phyloP scores from a whole-genome alignment of 2,113 vertebrate genomes.

The Saimiri boliviensis region DNA sequence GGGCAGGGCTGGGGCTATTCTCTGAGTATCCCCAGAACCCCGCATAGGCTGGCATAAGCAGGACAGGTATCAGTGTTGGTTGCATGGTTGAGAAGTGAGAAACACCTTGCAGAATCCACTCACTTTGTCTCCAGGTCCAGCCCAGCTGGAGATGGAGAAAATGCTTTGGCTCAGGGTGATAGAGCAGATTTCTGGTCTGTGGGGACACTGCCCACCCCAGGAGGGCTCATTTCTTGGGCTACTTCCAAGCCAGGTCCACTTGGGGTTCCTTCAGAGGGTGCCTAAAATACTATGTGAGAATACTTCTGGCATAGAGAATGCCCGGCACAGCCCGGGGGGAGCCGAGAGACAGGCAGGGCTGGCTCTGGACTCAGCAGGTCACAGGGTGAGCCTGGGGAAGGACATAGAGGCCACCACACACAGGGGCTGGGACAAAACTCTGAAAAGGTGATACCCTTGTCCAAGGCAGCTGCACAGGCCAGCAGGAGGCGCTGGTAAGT shows the following conservation, averaged over 20 bases:
- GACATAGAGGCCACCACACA: neutral
- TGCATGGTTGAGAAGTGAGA: neutral
- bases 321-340: neutral
- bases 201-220: too few species aligned
- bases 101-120: neutral
- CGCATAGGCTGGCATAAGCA: neutral
- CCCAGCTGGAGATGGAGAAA: too few species aligned
- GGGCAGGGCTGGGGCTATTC: neutral
- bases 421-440: neutral
- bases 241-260: neutral
- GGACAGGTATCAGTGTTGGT: neutral
- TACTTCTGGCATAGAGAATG: neutral
- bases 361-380: neutral
- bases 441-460: neutral
- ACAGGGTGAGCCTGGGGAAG: neutral
- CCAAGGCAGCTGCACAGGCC: too few species aligned
- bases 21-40: neutral
- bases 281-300: neutral
- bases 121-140: neutral
- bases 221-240: neutral
- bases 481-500: accelerated
- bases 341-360: neutral
- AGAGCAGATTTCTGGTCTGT: neutral
- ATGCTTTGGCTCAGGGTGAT: accelerated
- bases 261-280: neutral